These are phyloP conservation scores for Eristalis arbustorum DNA, from an alignment of 2,888 invertebrate genomes.

Conservation along the genomic window DNA sequence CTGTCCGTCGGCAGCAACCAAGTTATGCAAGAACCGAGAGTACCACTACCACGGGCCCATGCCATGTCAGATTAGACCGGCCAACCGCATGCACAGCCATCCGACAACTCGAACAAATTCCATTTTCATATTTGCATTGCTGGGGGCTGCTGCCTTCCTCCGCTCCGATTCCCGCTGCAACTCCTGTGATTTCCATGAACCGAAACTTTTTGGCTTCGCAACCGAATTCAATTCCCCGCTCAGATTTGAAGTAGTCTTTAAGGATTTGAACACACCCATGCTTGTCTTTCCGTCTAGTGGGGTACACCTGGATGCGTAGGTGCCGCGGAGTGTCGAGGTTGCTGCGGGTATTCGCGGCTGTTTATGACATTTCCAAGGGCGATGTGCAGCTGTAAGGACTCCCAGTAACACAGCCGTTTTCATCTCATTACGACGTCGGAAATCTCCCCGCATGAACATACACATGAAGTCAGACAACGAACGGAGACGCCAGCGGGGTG, in stretches of 20 bases:
- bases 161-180: conserved; percentile 17
- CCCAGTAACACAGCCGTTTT: neutral
- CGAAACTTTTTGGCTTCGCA: conserved; percentile 34
- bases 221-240: conserved; percentile 33
- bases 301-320: neutral
- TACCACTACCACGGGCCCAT: conserved; percentile 15
- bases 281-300: neutral
- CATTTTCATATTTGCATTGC: conserved; percentile 59
- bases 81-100: conserved; percentile 50
- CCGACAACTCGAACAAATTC: conserved; percentile 53
- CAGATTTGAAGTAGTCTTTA: conserved; percentile 30
- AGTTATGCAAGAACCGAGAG: conserved; percentile 32
- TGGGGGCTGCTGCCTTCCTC: conserved; percentile 35
- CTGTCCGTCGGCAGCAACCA: neutral
- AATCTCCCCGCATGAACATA: neutral
- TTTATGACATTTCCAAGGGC: neutral
- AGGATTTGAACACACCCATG: neutral
- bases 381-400: neutral
- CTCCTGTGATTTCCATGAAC: conserved; percentile 38
- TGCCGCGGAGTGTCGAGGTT: neutral
- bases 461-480: conserved; percentile 43
- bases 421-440: neutral
- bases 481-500: conserved; percentile 22
- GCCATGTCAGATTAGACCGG: conserved; percentile 17
- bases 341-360: neutral